These are phyloP conservation scores for Allygus modestus DNA, from an alignment of 2,888 invertebrate genomes.

Conservation along the genomic window DNA sequence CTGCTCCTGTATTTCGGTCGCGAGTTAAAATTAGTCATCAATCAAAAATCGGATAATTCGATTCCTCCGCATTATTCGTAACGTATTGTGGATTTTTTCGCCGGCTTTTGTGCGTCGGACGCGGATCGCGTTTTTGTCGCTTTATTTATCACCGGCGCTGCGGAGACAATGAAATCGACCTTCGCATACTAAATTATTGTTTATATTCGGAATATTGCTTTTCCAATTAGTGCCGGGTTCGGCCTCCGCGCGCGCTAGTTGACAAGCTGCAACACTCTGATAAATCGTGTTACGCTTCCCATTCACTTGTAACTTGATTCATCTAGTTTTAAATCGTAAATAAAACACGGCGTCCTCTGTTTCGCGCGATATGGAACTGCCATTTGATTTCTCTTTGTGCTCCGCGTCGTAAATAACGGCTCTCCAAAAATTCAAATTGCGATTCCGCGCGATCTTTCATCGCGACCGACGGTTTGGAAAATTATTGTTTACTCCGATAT, in stretches of 20 bases:
- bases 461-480: slow-evolving; percentile 47
- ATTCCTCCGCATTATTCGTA: slow-evolving; percentile 70
- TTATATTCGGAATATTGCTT: slow-evolving; percentile 67
- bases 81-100: slow-evolving; percentile 63
- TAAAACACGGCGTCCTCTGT: slow-evolving; percentile 60
- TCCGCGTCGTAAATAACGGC: slow-evolving; percentile 50
- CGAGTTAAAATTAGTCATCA: slow-evolving; percentile 69
- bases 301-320: slow-evolving; percentile 57
- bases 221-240: slow-evolving; percentile 67
- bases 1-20: slow-evolving; percentile 22
- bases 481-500: slow-evolving; percentile 60
- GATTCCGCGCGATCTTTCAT: slow-evolving; percentile 49
- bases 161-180: slow-evolving; percentile 68
- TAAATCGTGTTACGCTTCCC: slow-evolving; percentile 60
- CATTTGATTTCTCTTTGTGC: slow-evolving; percentile 52
- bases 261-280: slow-evolving; percentile 30
- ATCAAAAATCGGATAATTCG: slow-evolving; percentile 69
- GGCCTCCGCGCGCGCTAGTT: slow-evolving; percentile 21
- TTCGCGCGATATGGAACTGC: slow-evolving; percentile 56
- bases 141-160: slow-evolving; percentile 60
- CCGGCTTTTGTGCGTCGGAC: slow-evolving; percentile 58
- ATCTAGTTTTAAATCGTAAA: slow-evolving; percentile 62
- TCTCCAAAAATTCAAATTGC: slow-evolving; percentile 54
- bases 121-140: slow-evolving; percentile 59
- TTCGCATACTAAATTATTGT: slow-evolving; percentile 69